Evolutionary conservation across 2,888 invertebrate species (phyloP).

Genomic region (Ophioninae sp.): DNA sequence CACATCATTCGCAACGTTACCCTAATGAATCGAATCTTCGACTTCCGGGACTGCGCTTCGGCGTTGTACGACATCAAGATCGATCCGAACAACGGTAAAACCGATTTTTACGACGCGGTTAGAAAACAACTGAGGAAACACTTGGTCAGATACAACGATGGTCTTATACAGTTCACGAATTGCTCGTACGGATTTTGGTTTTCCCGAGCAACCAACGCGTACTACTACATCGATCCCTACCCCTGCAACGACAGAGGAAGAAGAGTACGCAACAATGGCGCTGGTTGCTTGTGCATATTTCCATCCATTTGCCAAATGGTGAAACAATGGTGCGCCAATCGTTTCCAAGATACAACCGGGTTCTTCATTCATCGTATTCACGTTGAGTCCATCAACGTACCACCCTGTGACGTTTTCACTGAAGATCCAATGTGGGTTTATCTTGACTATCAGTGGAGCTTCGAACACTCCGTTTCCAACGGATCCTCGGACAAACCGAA

Average conservation of each 20-base stretch:
- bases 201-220: slow-evolving; percentile 72
- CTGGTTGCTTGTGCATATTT: slow-evolving; percentile 74
- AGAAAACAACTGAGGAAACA: slow-evolving; percentile 70
- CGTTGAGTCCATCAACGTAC: slow-evolving; percentile 73
- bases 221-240: slow-evolving; percentile 78
- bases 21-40: slow-evolving; percentile 76
- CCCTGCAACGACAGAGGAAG: slow-evolving; percentile 71
- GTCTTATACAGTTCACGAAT: slow-evolving; percentile 77
- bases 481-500: slow-evolving; percentile 26
- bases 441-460: slow-evolving; percentile 78
- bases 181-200: slow-evolving; percentile 80
- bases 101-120: slow-evolving; percentile 65
- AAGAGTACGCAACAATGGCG: slow-evolving; percentile 66
- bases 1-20: slow-evolving; percentile 74
- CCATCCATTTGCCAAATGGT: slow-evolving; percentile 72
- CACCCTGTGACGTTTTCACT: slow-evolving; percentile 66
- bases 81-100: slow-evolving; percentile 64
- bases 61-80: slow-evolving; percentile 64
- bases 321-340: slow-evolving; percentile 73
- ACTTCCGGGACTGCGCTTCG: slow-evolving; percentile 74
- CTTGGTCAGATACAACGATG: slow-evolving; percentile 70
- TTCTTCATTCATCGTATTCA: slow-evolving; percentile 77
- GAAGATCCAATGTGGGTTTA: slow-evolving; percentile 79
- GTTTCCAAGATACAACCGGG: slow-evolving; percentile 72
- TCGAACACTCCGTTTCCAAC: slow-evolving; percentile 64